phyloP scores from a whole-genome alignment of 1,140 invertebrate species.

The Cardiocondyla obscurior region DNA sequence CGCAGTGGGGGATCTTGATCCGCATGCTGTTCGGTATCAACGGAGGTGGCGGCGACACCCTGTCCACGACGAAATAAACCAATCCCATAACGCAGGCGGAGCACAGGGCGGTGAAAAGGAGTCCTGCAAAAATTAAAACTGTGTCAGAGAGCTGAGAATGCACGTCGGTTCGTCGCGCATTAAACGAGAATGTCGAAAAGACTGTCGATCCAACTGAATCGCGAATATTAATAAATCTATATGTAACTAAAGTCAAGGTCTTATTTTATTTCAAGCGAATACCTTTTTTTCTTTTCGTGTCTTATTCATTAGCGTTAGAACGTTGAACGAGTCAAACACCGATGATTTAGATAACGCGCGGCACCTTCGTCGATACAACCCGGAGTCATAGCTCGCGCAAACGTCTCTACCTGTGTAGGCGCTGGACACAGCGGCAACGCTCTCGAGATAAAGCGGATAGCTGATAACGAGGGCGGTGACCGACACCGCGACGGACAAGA shows the following conservation, averaged over 20 bases:
- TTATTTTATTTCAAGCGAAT: background rate
- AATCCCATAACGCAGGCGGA: slow-evolving; percentile 73
- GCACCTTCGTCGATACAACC: too few relatives aligned
- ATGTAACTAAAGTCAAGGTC: background rate
- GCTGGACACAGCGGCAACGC: slow-evolving; percentile 76
- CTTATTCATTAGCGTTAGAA: background rate
- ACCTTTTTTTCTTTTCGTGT: background rate
- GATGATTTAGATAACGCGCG: too few relatives aligned
- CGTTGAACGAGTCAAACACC: background rate
- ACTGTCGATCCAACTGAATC: background rate
- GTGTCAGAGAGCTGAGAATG: background rate
- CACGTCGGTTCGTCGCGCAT: background rate
- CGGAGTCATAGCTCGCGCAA: too few relatives aligned
- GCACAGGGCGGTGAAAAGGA: slow-evolving; percentile 75
- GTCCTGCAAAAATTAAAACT: slow-evolving; percentile 59
- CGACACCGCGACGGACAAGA: slow-evolving; percentile 73
- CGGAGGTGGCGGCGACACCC: slow-evolving; percentile 76
- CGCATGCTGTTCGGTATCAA: slow-evolving; percentile 78
- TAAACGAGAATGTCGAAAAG: background rate
- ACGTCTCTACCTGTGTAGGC: slow-evolving; percentile 77
- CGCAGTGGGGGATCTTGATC: slow-evolving; percentile 74
- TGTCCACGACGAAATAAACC: slow-evolving; percentile 72
- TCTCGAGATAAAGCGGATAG: slow-evolving; percentile 80
- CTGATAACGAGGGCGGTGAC: slow-evolving; percentile 77
- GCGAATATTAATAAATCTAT: background rate